Evolutionary conservation across 2,797 vertebrate species (phyloP), one percentile per base, ranked within the genome.

Genomic region (Luscinia megarhynchos): DNA sequence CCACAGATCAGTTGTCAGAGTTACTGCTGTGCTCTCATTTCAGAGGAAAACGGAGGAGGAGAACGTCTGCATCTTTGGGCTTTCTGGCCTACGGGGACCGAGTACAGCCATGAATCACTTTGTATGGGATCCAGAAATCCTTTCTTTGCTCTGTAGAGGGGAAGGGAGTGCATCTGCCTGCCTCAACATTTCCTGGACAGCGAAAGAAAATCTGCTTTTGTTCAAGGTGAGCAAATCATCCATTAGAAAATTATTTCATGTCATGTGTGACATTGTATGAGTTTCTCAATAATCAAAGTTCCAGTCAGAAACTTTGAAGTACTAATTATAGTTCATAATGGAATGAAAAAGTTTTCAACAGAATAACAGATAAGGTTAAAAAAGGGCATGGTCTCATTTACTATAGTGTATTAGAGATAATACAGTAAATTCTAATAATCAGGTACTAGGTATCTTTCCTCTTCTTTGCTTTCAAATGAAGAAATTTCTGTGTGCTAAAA

Each of bases 1-100:
- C 59, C 87, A 88, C 79, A 69, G 54, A 74, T 67, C 26, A 79
- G 59, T 10, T 82, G 79, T 82, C 83, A 86, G 84, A 86, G 79
- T 86, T 79, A 79, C 87, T 74, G 94, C 93, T 93, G 59, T 30
- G 53, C 63, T 90, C 67, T 75, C 59, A 27, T 61, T 93, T 84
- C 87, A 94, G 67, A 82, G 80, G 80, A 84, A 84, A 89, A 84
- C 0, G 0, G 82, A 89, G 79, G 82, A 94, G 73, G 66, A 91
- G 41, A 78, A 20, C 32, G 46, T 75, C 70, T 82, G 80, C 67
- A 73, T 94, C 94, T 91, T 84, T 84, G 85, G 87, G 74, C 70
- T 84, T 94, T 90, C 80, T 94, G 92, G 92, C 81, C 87, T 78
- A 68, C 0, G 0, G 59, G 80, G 92, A 82, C 70, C 30, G 3